Evolutionary conservation across 2,113 vertebrate species (phyloP).

Genomic region (Anguilla rostrata): DNA sequence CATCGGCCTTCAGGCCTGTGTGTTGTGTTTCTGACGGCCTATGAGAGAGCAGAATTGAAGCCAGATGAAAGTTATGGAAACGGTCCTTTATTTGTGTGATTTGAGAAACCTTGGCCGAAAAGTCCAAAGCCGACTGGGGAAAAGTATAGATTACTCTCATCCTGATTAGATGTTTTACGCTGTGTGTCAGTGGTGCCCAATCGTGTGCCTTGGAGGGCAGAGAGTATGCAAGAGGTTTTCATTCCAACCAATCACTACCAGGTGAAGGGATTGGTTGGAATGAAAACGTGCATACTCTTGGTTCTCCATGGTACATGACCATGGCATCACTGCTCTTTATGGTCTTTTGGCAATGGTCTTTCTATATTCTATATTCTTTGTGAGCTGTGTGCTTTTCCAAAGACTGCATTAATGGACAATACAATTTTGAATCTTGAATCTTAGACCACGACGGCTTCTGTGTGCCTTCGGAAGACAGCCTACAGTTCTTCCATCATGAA

Average conservation of each 20-base stretch:
- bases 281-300: no score
- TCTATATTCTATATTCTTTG: background rate
- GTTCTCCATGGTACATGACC: no score
- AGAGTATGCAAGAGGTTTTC: no score
- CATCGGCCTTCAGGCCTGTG: background rate
- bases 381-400: no score
- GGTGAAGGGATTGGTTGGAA: no score
- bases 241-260: no score
- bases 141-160: background rate
- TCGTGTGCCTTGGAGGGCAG: no score
- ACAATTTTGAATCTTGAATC: no score
- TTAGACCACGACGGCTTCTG: conserved; percentile 68
- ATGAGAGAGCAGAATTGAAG: background rate
- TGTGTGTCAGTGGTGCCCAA: no score
- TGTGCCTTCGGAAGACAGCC: conserved; percentile 75
- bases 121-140: background rate
- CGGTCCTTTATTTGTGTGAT: background rate
- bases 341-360: no score
- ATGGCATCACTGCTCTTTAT: no score
- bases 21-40: background rate
- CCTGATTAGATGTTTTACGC: background rate
- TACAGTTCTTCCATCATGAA: conserved; percentile 79
- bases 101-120: background rate
- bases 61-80: background rate
- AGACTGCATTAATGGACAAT: no score